Evolutionary conservation across 2,888 invertebrate genomes (phyloP).

Genomic region (Lepidocyrtinus sp.): DNA sequence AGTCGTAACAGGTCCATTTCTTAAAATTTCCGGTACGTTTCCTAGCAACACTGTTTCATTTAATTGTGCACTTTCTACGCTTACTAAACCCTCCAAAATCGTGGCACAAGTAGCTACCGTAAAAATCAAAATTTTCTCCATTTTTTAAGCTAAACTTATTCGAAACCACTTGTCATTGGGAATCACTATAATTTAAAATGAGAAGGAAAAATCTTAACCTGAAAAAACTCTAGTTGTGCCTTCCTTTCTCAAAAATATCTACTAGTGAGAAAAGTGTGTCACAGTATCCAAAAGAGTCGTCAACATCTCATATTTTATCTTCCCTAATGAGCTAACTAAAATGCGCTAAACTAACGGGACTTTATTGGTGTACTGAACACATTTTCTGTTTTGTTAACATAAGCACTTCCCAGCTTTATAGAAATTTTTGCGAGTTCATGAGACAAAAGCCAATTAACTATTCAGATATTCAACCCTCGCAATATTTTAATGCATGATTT

Average conservation of each 20-base stretch:
- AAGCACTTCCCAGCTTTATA: no score
- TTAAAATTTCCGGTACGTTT: background rate
- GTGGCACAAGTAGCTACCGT: no score
- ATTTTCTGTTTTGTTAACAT: no score
- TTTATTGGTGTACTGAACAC: constrained; percentile 6
- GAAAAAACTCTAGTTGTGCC: background rate
- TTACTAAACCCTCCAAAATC: no score
- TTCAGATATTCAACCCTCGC: background rate
- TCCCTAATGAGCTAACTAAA: constrained; percentile 24
- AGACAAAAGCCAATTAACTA: background rate
- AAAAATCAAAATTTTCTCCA: no score
- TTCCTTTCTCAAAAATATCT: background rate
- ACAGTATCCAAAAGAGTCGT: constrained; percentile 1
- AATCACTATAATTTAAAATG: no score
- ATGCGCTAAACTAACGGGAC: constrained; percentile 37
- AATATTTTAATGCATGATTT: background rate
- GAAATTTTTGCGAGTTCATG: no score
- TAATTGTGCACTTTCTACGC: no score
- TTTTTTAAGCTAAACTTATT: no score
- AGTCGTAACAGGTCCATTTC: background rate
- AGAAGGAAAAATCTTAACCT: background rate
- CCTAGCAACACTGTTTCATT: no score
- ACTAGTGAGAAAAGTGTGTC: constrained; percentile 44
- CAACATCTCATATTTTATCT: constrained; percentile 1
- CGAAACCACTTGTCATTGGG: background rate